Percentiles rank a stretch among this genome's conserved stretches.
These are phyloP conservation scores for Catharus minimus DNA, from an alignment of 2,113 vertebrate species.

Conservation along the genomic window DNA sequence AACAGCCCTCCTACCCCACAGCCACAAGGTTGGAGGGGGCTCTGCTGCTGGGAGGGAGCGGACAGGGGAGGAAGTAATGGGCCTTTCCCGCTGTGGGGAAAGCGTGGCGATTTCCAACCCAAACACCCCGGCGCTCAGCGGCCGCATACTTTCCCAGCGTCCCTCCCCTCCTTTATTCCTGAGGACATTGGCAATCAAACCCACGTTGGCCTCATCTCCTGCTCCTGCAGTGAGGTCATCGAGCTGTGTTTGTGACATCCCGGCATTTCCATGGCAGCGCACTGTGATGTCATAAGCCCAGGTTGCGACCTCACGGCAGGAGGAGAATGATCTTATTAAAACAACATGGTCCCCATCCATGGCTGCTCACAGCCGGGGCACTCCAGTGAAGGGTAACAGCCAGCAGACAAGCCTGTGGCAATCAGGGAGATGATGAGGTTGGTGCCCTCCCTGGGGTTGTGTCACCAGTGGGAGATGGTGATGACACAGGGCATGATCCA, in stretches of 20 bases:
- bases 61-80: constrained; percentile 16
- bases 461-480: background rate
- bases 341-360: constrained; percentile 31
- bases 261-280: constrained; percentile 45
- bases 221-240: constrained; percentile 72
- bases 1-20: background rate
- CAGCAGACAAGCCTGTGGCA: background rate
- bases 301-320: constrained; percentile 59
- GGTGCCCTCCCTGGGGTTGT: background rate
- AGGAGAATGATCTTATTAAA: constrained; percentile 59
- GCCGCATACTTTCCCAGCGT: constrained; percentile 66
- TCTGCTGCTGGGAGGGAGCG: background rate
- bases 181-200: constrained; percentile 52
- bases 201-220: constrained; percentile 45
- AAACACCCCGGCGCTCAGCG: constrained; percentile 60
- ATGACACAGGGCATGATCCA: background rate
- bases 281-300: constrained; percentile 54
- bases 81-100: constrained; percentile 54
- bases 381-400: background rate
- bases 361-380: background rate
- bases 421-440: background rate
- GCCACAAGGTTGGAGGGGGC: background rate
- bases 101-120: constrained; percentile 47
- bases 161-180: constrained; percentile 42
- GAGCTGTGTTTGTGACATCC: constrained; percentile 68